A percentile compares a stretch with the other conserved stretches of the same genome.
phyloP scores from a whole-genome alignment of 2,888 invertebrate genomes.

The Ochlodes sylvanus region DNA sequence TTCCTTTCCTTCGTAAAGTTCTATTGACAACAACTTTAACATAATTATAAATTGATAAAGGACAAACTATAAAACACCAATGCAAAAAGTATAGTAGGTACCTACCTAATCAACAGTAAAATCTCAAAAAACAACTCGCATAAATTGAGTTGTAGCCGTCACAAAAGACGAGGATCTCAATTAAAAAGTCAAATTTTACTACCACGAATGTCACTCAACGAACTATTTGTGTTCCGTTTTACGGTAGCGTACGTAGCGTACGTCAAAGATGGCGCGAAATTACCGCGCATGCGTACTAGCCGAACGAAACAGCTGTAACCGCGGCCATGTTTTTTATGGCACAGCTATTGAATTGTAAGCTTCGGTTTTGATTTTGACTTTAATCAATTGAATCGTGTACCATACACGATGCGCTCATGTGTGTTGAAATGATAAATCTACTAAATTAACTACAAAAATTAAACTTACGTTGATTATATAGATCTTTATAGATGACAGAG shows the following conservation, averaged over 20 bases:
- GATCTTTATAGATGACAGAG: background rate
- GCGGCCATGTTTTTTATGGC: slow-evolving; percentile 69
- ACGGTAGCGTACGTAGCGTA: slow-evolving; percentile 36
- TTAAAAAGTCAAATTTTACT: slow-evolving; percentile 37
- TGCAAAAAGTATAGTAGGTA: no score
- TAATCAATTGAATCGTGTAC: slow-evolving; percentile 41
- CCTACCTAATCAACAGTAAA: background rate
- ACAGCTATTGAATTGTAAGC: slow-evolving; percentile 49
- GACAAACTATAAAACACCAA: no score
- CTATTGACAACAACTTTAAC: no score
- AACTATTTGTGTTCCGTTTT: slow-evolving; percentile 35
- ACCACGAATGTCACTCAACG: slow-evolving; percentile 35
- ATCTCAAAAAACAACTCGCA: background rate
- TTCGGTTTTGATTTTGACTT: slow-evolving; percentile 42
- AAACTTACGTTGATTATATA: background rate
- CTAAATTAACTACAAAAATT: background rate
- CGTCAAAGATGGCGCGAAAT: slow-evolving; percentile 77
- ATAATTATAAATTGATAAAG: no score
- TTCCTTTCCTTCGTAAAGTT: no score
- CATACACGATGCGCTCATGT: background rate
- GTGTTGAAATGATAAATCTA: background rate
- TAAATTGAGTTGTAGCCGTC: background rate
- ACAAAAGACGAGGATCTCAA: slow-evolving; percentile 25
- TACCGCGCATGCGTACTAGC: slow-evolving; percentile 68
- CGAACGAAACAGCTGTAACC: slow-evolving; percentile 75